Conservation (phyloP, 1,140 invertebrate species). For the Myzus persicae region DNA sequence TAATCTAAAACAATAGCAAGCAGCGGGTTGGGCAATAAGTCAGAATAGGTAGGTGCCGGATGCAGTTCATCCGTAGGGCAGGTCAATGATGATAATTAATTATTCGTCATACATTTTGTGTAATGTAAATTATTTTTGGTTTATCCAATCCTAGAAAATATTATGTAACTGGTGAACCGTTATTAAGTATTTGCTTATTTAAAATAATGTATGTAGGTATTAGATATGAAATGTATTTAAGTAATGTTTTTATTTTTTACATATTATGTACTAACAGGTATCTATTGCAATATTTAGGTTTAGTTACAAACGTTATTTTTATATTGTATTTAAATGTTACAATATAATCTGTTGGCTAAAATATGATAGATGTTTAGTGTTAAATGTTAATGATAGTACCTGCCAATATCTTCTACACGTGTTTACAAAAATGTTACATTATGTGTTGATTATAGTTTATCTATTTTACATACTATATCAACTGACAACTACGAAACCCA, state of each 20-base stretch:
- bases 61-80: neutral
- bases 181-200: neutral
- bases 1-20: neutral
- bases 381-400: neutral
- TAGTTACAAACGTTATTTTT: neutral
- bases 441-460: neutral
- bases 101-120: neutral
- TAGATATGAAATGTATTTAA: no score
- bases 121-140: neutral
- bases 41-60: neutral
- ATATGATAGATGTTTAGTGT: neutral
- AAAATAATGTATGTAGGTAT: no score
- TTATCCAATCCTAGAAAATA: neutral
- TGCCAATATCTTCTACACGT: neutral
- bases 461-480: neutral
- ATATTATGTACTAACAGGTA: no score
- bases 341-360: neutral
- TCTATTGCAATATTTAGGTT: no score
- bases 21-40: neutral
- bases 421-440: neutral
- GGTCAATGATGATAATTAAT: neutral
- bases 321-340: neutral
- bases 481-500: neutral
- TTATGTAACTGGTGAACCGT: neutral
- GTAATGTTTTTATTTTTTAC: no score